phyloP scores from a whole-genome alignment of 2,797 vertebrate genomes.

The Tangara arthus region DNA sequence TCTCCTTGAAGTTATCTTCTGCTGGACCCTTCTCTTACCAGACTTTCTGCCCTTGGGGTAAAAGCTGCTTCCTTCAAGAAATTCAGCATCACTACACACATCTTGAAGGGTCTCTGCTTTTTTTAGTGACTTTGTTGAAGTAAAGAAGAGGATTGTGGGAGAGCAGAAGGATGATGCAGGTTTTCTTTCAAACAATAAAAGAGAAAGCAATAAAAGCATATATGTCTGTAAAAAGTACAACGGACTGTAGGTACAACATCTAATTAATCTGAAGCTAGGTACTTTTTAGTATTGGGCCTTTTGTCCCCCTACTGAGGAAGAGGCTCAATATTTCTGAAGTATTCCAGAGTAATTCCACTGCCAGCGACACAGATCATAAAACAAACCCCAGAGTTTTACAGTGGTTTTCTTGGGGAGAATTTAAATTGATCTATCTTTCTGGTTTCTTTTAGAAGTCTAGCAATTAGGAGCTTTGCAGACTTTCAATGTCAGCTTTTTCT shows the following conservation, averaged over 20 bases:
- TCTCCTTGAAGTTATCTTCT: background rate
- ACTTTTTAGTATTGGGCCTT: background rate
- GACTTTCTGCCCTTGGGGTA: background rate
- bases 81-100: background rate
- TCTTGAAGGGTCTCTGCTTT: background rate
- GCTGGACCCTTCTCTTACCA: background rate
- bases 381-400: background rate
- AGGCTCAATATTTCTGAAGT: background rate
- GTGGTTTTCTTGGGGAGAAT: background rate
- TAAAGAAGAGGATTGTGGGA: background rate
- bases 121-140: background rate
- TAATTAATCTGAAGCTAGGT: background rate
- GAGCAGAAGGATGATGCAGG: background rate
- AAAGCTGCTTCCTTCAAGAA: background rate
- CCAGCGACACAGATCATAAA: background rate
- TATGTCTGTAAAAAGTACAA: background rate
- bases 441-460: background rate
- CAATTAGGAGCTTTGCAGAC: conserved; percentile 8
- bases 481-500: background rate
- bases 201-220: background rate
- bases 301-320: background rate
- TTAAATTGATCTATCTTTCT: background rate
- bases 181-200: background rate
- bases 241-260: background rate
- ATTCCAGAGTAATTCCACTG: background rate